These are phyloP conservation scores for Myotis yumanensis DNA, from an alignment of 2,113 vertebrate species.

Conservation along the genomic window DNA sequence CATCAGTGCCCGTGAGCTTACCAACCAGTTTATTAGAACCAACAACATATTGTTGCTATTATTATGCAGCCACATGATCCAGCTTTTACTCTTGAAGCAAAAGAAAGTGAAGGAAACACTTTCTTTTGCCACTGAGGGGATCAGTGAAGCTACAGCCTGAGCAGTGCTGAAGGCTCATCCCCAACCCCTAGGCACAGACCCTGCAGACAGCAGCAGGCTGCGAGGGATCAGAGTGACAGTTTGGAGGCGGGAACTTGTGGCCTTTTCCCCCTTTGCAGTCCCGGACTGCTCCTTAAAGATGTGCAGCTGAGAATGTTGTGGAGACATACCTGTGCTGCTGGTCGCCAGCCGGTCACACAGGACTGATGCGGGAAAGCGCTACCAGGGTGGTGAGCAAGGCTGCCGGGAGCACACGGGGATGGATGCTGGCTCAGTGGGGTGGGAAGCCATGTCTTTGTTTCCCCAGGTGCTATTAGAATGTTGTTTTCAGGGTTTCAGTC, in stretches of 20 bases:
- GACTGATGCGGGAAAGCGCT: too few species aligned
- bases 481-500: background rate
- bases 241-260: background rate
- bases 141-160: background rate
- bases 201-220: background rate
- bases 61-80: background rate
- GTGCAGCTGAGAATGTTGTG: background rate
- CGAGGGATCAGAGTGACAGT: background rate
- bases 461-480: background rate
- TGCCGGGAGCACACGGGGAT: too few species aligned
- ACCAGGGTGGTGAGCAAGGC: too few species aligned
- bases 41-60: too few species aligned
- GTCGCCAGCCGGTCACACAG: too few species aligned
- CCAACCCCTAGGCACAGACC: background rate
- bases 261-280: background rate
- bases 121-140: background rate
- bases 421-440: background rate
- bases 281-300: background rate
- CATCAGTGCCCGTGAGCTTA: accelerated
- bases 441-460: background rate
- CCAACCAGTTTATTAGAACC: too few species aligned
- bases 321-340: too few species aligned
- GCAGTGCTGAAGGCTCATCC: background rate
- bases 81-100: background rate
- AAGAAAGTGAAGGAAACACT: too few species aligned